Conservation (phyloP, 2,113 vertebrate species). For the Pseudonaja textilis region DNA sequence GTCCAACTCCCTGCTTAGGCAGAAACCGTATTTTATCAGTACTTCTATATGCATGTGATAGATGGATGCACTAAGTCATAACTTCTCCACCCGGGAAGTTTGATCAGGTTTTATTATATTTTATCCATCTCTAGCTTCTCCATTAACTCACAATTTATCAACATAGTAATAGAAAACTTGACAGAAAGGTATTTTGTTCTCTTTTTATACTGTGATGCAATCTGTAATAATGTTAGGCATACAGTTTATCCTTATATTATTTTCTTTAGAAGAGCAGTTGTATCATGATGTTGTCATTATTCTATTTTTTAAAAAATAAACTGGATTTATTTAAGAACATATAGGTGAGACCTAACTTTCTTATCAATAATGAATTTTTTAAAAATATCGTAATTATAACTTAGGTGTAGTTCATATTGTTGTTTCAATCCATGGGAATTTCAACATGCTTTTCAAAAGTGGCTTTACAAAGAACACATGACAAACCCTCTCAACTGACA, state of each 20-base stretch:
- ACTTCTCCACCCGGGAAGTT: neutral
- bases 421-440: conserved; percentile 56
- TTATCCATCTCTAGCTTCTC: neutral
- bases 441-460: conserved; percentile 55
- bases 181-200: neutral
- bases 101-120: neutral
- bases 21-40: neutral
- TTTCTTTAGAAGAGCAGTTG: neutral
- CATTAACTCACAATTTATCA: neutral
- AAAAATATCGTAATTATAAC: conserved; percentile 53
- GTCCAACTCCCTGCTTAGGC: no score
- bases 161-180: neutral
- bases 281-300: neutral
- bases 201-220: neutral
- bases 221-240: neutral
- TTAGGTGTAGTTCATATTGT: conserved; percentile 56
- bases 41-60: neutral
- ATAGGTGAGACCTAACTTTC: conserved; percentile 48
- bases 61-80: neutral
- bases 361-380: conserved; percentile 47
- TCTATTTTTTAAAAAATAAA: conserved; percentile 32
- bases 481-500: conserved; percentile 61
- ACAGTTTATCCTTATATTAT: neutral
- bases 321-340: conserved; percentile 56
- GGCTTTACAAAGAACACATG: conserved; percentile 66